These are phyloP conservation scores for Excalfactoria chinensis DNA, from an alignment of 2,113 vertebrate species.

Conservation along the genomic window DNA sequence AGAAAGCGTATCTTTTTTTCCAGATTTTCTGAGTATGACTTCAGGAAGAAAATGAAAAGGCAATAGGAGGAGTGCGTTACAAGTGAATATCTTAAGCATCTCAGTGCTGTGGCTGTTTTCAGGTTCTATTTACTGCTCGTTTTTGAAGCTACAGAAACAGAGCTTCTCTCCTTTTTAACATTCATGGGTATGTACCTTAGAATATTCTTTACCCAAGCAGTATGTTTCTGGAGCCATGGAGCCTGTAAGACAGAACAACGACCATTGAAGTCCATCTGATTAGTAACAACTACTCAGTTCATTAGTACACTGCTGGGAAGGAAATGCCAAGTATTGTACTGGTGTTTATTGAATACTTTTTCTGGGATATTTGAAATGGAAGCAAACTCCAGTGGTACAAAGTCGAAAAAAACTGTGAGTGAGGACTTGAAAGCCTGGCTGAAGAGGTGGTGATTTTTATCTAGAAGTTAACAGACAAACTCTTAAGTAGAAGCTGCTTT, in stretches of 20 bases:
- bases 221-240: neutral
- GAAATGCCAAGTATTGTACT: neutral
- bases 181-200: neutral
- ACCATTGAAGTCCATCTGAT: neutral
- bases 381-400: neutral
- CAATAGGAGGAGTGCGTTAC: neutral
- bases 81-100: neutral
- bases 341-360: neutral
- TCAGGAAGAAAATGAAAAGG: neutral
- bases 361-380: neutral
- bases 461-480: neutral
- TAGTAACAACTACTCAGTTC: accelerated
- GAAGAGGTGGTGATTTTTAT: neutral
- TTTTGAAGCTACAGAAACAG: neutral
- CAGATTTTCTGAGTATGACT: neutral
- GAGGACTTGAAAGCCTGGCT: neutral
- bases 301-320: neutral
- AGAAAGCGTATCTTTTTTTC: neutral
- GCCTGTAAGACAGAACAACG: neutral
- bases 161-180: neutral
- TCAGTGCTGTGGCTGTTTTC: accelerated
- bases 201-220: neutral
- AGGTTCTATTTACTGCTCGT: neutral
- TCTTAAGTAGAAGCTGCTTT: neutral
- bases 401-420: neutral